phyloP scores from a whole-genome alignment of 2,113 vertebrate species.

The Lycocorax pyrrhopterus region DNA sequence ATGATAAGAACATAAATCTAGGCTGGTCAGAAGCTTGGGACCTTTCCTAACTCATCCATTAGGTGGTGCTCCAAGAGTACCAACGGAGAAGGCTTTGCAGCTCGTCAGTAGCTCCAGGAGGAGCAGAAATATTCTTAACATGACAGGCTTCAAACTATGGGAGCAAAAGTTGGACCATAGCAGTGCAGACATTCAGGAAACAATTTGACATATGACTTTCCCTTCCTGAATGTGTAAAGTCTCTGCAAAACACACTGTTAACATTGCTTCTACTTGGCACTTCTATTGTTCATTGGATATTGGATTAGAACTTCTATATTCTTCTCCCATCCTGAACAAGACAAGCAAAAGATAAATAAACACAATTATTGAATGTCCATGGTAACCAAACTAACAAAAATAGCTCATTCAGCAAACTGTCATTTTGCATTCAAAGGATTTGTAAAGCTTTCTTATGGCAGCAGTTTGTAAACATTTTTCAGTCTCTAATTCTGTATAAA shows the following conservation, averaged over 20 bases:
- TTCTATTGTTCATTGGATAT: background rate
- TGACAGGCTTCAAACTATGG: conserved; percentile 5
- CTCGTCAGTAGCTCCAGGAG: conserved; percentile 7
- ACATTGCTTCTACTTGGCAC: background rate
- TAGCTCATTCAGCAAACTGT: background rate
- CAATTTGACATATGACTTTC: background rate
- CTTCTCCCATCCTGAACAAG: conserved; percentile 2
- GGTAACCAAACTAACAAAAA: background rate
- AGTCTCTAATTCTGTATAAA: background rate
- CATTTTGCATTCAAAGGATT: conserved; percentile 39
- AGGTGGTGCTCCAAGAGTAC: conserved; percentile 69
- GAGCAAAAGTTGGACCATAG: conserved; percentile 7
- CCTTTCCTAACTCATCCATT: conserved; percentile 62
- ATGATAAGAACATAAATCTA: background rate
- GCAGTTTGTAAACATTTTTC: conserved; percentile 10
- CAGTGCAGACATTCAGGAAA: background rate
- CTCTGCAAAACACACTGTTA: conserved; percentile 9
- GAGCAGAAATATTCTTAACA: background rate
- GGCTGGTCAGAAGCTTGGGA: background rate
- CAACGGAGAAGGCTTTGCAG: background rate
- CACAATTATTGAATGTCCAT: background rate
- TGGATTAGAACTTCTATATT: conserved; percentile 18
- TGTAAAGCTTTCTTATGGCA: conserved; percentile 19
- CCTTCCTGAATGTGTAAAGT: background rate
- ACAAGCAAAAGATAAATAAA: background rate